A percentile compares a stretch with the other conserved stretches of the same genome.
Conservation (phyloP, 1,140 invertebrate species). For the Diorhabda sublineata region DNA sequence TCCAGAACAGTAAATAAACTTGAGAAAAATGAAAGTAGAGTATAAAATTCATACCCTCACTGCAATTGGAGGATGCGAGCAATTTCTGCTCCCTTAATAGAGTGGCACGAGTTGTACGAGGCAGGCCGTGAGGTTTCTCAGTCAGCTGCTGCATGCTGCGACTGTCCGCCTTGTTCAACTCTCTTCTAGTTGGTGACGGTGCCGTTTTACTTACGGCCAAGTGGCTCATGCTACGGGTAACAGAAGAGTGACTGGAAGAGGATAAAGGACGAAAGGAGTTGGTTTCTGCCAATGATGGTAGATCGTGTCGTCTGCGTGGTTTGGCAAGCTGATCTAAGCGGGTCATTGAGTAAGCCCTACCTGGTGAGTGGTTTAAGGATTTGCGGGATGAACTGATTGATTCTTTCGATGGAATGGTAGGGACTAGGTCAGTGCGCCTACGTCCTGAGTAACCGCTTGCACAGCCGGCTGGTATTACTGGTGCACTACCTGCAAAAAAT, state of each 20-base stretch:
- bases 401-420: constrained; percentile 76
- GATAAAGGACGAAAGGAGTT: constrained; percentile 33
- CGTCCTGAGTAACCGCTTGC: constrained; percentile 66
- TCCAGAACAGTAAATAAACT: background rate
- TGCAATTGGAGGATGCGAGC: constrained; percentile 33
- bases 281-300: constrained; percentile 52
- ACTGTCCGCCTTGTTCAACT: constrained; percentile 42
- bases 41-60: constrained; percentile 35
- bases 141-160: constrained; percentile 67
- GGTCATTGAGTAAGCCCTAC: constrained; percentile 89
- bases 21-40: background rate
- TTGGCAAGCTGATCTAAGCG: constrained; percentile 79
- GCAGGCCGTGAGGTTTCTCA: constrained; percentile 40
- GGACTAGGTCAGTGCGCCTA: constrained; percentile 83
- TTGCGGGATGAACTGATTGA: constrained; percentile 53
- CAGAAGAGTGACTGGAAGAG: constrained; percentile 38
- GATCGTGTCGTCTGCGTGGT: constrained; percentile 60
- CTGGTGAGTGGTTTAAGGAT: constrained; percentile 65
- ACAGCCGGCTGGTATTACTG: constrained; percentile 51
- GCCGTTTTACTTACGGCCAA: constrained; percentile 48
- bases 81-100: constrained; percentile 44
- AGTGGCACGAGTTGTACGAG: constrained; percentile 43
- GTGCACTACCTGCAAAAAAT: constrained; percentile 33
- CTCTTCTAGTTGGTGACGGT: constrained; percentile 33
- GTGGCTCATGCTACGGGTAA: constrained; percentile 67